These are phyloP conservation scores for Dendrophyllia cribrosa DNA, from an alignment of 64 coral and sea anemone species.

Conservation along the genomic window DNA sequence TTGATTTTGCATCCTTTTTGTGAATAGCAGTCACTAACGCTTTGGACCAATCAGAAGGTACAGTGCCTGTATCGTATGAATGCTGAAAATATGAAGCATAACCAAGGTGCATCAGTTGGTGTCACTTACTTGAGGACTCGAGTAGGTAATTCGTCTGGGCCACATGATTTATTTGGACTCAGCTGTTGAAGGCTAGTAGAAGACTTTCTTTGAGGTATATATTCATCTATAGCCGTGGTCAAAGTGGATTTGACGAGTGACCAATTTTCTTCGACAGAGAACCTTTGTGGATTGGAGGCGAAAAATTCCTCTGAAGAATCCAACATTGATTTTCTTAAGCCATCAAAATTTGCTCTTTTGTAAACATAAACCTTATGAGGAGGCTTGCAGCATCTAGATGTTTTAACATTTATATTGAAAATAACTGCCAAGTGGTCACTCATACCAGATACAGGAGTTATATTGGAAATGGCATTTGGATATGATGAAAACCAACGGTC, in stretches of 20 bases:
- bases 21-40: conserved; percentile 19
- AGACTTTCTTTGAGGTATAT: conserved; percentile 45
- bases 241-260: conserved; percentile 46
- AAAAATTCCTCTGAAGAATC: conserved; percentile 49
- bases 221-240: conserved; percentile 20
- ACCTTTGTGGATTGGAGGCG: conserved; percentile 29
- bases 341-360: conserved; percentile 51
- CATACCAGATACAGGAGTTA: not conserved
- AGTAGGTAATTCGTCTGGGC: conserved; percentile 30
- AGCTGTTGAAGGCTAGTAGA: not conserved
- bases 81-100: conserved; percentile 28
- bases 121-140: not conserved
- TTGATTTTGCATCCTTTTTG: conserved; percentile 21
- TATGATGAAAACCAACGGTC: conserved; percentile 48
- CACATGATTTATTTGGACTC: conserved; percentile 26
- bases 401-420: conserved; percentile 65
- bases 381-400: conserved; percentile 17
- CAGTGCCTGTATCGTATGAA: not conserved
- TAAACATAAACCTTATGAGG: conserved; percentile 72
- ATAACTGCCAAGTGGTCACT: conserved; percentile 54
- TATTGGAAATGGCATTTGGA: not conserved
- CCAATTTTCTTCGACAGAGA: conserved; percentile 52
- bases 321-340: not conserved
- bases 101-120: not conserved
- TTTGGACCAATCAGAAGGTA: conserved; percentile 40